Percentiles rank a stretch among this genome's conserved stretches.
phyloP scores from a whole-genome alignment of 2,113 vertebrate genomes.

The Marcusenius ussheri region DNA sequence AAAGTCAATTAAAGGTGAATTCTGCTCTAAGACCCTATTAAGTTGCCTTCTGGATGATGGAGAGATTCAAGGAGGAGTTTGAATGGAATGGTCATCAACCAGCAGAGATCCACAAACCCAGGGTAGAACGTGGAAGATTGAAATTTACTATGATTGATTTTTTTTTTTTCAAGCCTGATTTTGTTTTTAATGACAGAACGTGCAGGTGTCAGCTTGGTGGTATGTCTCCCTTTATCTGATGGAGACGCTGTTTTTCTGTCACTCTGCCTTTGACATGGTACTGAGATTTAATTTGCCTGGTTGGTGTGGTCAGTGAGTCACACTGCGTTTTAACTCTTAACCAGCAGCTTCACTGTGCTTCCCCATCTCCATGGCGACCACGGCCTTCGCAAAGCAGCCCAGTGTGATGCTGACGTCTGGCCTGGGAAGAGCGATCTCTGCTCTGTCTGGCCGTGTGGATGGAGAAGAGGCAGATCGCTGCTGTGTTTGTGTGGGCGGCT shows the following conservation, averaged over 20 bases:
- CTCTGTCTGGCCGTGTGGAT: not conserved
- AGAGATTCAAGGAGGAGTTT: not conserved
- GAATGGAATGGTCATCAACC: not conserved
- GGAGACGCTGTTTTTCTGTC: not conserved
- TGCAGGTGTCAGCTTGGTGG: not conserved
- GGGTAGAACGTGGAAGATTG: not conserved
- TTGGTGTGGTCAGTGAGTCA: not conserved
- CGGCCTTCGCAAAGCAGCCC: not conserved
- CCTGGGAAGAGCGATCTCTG: not conserved
- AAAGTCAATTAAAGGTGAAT: constrained; percentile 5
- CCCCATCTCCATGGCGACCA: not conserved
- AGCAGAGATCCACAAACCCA: not conserved
- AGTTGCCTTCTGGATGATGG: not conserved
- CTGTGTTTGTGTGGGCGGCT: not conserved
- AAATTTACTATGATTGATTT: not conserved
- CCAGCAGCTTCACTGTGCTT: not conserved
- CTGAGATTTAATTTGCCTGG: not conserved
- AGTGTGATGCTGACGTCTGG: not conserved
- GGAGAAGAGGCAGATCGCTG: not conserved
- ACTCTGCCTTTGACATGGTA: not conserved
- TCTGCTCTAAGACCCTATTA: not conserved
- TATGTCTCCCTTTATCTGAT: not conserved
- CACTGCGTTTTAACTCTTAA: not conserved
- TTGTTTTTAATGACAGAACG: not conserved
- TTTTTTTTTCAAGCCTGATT: not conserved